Percentiles rank a stretch among this genome's conserved stretches.
Evolutionary conservation across 2,797 vertebrate genomes (phyloP).

Genomic region (Decapterus maruadsi): DNA sequence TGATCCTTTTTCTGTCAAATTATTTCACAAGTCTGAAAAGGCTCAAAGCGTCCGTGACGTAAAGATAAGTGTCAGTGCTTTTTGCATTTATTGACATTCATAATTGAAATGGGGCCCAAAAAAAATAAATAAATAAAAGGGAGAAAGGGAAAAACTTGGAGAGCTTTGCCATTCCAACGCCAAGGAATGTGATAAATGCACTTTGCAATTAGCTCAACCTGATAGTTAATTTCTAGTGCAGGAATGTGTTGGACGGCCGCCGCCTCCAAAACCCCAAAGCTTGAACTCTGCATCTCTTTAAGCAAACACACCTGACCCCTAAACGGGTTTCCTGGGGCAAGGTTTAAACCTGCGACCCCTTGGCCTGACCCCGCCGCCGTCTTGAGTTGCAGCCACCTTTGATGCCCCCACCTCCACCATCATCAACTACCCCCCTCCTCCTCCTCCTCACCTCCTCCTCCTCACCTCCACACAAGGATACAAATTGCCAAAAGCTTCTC

Average conservation of each 20-base stretch:
- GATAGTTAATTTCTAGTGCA: slow-evolving; percentile 69
- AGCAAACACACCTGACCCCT: slow-evolving; percentile 83
- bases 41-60: neutral
- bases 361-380: slow-evolving; percentile 64
- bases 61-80: neutral
- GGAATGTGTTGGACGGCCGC: slow-evolving; percentile 72
- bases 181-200: slow-evolving; percentile 72
- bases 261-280: slow-evolving; percentile 63
- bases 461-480: slow-evolving; percentile 31
- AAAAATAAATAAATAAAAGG: neutral
- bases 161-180: slow-evolving; percentile 20
- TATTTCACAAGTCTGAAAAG: neutral
- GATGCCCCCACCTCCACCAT: slow-evolving; percentile 55
- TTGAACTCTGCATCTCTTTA: slow-evolving; percentile 77
- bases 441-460: slow-evolving; percentile 13
- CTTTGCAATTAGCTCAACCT: slow-evolving; percentile 72
- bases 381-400: slow-evolving; percentile 75
- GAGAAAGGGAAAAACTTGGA: neutral
- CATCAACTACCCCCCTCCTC: slow-evolving; percentile 8
- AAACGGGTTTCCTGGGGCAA: slow-evolving; percentile 73
- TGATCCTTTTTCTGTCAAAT: neutral
- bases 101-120: slow-evolving; percentile 16
- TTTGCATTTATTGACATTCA: slow-evolving; percentile 29
- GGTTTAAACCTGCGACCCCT: slow-evolving; percentile 80
- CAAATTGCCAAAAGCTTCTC: slow-evolving; percentile 32